These are phyloP conservation scores for Emydura subglobosa DNA, from an alignment of 2,113 vertebrate species.

Conservation along the genomic window DNA sequence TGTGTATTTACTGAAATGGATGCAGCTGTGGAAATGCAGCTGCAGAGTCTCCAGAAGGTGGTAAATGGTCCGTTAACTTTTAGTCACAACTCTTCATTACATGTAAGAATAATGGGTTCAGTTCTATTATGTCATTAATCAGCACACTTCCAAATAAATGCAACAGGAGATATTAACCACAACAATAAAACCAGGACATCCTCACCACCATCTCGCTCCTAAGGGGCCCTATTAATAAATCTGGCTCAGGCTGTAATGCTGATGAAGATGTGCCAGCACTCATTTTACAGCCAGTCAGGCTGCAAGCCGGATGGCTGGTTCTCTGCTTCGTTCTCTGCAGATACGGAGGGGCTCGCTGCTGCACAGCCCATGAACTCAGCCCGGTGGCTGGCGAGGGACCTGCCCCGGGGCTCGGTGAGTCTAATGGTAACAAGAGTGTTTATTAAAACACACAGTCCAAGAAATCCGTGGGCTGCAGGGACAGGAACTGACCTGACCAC, in stretches of 20 bases:
- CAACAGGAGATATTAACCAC: background rate
- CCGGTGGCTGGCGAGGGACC: too few relatives aligned
- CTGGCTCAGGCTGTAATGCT: background rate
- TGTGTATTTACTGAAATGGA: background rate
- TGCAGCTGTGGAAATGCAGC: background rate
- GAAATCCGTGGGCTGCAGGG: too few relatives aligned
- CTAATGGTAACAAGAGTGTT: background rate
- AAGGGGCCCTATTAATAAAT: fast-evolving
- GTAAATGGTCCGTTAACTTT: background rate
- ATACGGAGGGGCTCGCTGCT: background rate
- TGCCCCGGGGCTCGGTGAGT: background rate
- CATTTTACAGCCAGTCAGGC: too few relatives aligned
- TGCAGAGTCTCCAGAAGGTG: background rate
- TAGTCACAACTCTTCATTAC: background rate
- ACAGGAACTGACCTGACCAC: background rate
- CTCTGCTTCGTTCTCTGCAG: background rate
- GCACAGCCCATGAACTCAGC: too few relatives aligned
- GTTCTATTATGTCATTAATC: background rate
- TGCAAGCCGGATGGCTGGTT: background rate
- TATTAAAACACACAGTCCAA: background rate
- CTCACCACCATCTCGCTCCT: fast-evolving
- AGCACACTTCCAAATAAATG: background rate
- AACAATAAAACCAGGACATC: fast-evolving
- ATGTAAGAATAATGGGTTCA: background rate
- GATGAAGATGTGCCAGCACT: background rate